Percentiles rank a stretch among this genome's conserved stretches.
These are phyloP conservation scores for Esox masquinongy DNA, from an alignment of 2,797 vertebrate species.

Conservation along the genomic window DNA sequence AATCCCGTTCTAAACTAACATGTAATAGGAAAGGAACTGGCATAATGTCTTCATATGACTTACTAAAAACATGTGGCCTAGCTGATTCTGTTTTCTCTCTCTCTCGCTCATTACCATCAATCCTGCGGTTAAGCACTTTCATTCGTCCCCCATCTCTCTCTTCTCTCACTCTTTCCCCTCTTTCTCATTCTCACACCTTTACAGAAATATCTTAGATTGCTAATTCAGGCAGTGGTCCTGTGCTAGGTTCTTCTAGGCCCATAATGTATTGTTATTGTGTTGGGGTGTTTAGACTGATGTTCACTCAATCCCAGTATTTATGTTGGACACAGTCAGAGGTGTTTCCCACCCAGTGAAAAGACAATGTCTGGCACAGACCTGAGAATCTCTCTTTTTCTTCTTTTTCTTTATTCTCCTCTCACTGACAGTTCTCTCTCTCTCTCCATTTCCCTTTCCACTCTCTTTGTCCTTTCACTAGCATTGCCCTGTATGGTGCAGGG, in stretches of 20 bases:
- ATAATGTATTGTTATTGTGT: slow-evolving; percentile 12
- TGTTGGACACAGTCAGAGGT: slow-evolving; percentile 20
- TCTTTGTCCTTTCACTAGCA: background rate
- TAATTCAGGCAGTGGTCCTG: background rate
- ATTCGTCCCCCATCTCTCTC: background rate
- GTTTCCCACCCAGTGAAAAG: slow-evolving; percentile 12
- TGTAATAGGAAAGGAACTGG: background rate
- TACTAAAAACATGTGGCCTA: background rate
- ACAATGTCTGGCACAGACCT: background rate
- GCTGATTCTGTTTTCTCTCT: background rate
- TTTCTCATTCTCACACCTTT: background rate
- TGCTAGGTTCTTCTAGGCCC: background rate
- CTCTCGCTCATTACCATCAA: background rate
- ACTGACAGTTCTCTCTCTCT: background rate
- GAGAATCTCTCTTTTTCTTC: background rate
- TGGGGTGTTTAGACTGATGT: slow-evolving; percentile 16
- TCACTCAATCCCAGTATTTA: slow-evolving; percentile 25
- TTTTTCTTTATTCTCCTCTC: background rate
- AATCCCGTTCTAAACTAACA: background rate
- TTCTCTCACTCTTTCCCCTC: background rate
- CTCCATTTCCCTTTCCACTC: background rate
- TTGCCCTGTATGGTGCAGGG: background rate
- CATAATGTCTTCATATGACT: background rate
- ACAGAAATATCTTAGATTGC: background rate
- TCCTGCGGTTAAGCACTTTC: background rate